Conservation (phyloP, 1,140 invertebrate genomes). For the Belonocnema kinseyi region DNA sequence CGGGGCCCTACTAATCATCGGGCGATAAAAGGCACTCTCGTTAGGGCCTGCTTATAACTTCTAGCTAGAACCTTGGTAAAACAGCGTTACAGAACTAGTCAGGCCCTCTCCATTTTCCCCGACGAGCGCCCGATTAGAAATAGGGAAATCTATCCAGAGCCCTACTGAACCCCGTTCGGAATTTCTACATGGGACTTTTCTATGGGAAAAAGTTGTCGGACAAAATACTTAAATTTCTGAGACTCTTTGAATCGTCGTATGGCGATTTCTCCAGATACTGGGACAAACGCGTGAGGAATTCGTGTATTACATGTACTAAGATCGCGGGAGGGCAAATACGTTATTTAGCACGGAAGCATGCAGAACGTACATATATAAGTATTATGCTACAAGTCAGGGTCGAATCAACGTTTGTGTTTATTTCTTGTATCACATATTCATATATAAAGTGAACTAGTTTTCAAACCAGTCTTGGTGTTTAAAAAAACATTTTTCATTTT, state of each 20-base stretch:
- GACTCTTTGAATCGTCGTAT: not conserved
- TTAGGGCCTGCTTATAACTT: no score
- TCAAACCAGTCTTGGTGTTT: no score
- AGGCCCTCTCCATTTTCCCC: no score
- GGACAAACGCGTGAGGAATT: constrained; percentile 8
- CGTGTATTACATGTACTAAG: not conserved
- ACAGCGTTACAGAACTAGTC: no score
- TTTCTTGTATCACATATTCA: not conserved
- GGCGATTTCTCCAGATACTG: constrained; percentile 14
- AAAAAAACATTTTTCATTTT: no score
- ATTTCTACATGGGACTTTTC: no score
- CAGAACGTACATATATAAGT: not conserved
- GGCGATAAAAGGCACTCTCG: no score
- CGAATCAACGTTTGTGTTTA: constrained; percentile 1
- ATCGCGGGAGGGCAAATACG: not conserved
- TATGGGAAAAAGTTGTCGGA: constrained; percentile 5
- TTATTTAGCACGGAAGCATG: not conserved
- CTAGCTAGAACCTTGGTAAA: no score
- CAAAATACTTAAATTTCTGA: constrained; percentile 26
- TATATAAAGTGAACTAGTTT: not conserved
- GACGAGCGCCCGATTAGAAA: no score
- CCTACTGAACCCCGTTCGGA: no score
- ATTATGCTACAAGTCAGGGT: constrained; percentile 13
- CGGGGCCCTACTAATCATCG: no score
- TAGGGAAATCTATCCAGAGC: no score